Evolutionary conservation across 1,140 invertebrate species (phyloP).

Genomic region (Drosophila quadrilineata): DNA sequence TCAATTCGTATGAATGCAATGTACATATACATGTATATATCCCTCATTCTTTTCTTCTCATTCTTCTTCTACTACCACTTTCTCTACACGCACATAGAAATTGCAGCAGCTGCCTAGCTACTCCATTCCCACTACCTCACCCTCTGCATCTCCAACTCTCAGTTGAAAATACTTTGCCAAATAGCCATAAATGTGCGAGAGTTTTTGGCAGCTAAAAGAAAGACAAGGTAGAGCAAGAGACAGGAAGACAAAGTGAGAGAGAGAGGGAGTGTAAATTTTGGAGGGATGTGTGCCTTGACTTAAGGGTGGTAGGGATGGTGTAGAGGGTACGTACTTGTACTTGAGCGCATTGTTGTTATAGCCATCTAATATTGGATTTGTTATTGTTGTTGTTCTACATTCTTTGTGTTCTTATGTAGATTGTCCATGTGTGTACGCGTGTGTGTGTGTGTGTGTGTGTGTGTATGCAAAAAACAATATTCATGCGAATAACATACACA

Average conservation of each 20-base stretch:
- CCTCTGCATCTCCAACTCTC: too few relatives aligned
- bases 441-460: conserved; percentile 20
- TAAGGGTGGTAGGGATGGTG: too few relatives aligned
- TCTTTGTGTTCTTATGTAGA: conserved; percentile 27
- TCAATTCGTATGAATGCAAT: conserved; percentile 35
- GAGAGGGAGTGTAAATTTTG: not conserved
- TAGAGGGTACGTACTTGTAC: conserved; percentile 17
- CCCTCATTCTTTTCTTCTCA: too few relatives aligned
- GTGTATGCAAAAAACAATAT: conserved; percentile 63
- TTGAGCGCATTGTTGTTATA: conserved; percentile 62
- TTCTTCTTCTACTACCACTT: too few relatives aligned
- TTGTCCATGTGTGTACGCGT: not conserved
- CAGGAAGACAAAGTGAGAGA: not conserved
- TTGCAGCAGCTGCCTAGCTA: conserved; percentile 42
- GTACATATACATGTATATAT: too few relatives aligned
- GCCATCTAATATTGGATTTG: conserved; percentile 75
- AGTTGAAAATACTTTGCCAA: too few relatives aligned
- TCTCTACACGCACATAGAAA: conserved; percentile 15
- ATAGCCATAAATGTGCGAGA: conserved; percentile 59
- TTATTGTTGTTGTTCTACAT: conserved; percentile 58
- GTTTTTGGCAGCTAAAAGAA: conserved; percentile 3
- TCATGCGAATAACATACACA: conserved; percentile 48
- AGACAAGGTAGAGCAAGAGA: not conserved
- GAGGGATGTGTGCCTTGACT: too few relatives aligned
- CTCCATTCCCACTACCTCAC: conserved; percentile 2